Evolutionary conservation across 2,113 vertebrate species (phyloP).

Genomic region (Austrofundulus limnaeus): DNA sequence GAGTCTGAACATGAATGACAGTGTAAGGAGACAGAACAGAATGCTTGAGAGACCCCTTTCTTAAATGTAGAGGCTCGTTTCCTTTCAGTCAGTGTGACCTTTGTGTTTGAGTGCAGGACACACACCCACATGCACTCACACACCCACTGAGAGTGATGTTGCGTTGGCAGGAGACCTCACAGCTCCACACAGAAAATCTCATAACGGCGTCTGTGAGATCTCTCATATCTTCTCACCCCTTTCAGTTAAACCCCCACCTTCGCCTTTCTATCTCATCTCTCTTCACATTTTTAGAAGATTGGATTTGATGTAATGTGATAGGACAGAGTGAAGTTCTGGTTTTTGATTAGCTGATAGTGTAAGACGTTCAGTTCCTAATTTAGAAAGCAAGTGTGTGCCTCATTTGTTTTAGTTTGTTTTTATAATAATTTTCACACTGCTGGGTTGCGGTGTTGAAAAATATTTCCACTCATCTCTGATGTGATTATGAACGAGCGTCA

Average conservation of each 20-base stretch:
- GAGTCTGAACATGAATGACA: conserved; percentile 33
- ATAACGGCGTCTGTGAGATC: conserved; percentile 55
- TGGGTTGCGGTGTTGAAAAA: not conserved
- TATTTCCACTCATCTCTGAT: not conserved
- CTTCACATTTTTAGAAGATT: conserved; percentile 42
- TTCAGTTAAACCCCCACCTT: conserved; percentile 4
- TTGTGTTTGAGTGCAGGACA: conserved; percentile 27
- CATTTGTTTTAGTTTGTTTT: conserved; percentile 31
- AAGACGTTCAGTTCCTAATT: conserved; percentile 18
- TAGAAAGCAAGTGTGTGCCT: conserved; percentile 14
- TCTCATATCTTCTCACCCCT: conserved; percentile 51
- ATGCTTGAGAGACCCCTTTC: conserved; percentile 50
- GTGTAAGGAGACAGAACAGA: conserved; percentile 28
- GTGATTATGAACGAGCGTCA: conserved; percentile 13
- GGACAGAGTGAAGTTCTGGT: conserved; percentile 21
- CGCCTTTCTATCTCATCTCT: conserved; percentile 32
- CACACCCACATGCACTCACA: conserved; percentile 24
- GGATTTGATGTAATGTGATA: conserved; percentile 46
- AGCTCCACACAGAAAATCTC: conserved; percentile 48
- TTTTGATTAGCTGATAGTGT: conserved; percentile 38
- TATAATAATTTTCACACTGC: not conserved
- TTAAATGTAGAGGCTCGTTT: conserved; percentile 58
- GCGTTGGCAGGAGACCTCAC: conserved; percentile 49
- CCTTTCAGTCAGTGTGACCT: conserved; percentile 51
- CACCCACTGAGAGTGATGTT: conserved; percentile 42